phyloP scores from a whole-genome alignment of 1,140 invertebrate genomes.

The Bombus superbus region DNA sequence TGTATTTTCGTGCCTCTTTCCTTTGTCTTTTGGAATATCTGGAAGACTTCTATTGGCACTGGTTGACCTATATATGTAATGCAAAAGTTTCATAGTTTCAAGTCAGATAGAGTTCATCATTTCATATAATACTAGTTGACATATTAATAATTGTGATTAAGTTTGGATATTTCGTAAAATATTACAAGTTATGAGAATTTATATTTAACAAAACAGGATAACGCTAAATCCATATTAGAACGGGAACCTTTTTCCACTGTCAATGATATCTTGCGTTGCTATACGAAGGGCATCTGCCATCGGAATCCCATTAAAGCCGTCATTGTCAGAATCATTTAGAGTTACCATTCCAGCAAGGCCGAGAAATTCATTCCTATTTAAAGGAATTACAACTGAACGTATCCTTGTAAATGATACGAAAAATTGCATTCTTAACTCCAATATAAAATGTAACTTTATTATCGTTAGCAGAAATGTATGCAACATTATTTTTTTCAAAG shows the following conservation, averaged over 20 bases:
- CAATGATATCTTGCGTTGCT: constrained; percentile 74
- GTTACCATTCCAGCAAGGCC: constrained; percentile 81
- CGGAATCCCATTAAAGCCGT: constrained; percentile 76
- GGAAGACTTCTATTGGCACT: constrained; percentile 86
- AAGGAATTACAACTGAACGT: constrained; percentile 51
- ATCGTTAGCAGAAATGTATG: neutral
- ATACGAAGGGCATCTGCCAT: constrained; percentile 72
- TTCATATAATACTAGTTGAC: neutral
- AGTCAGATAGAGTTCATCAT: neutral
- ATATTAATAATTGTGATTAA: neutral
- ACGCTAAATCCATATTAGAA: constrained; percentile 54
- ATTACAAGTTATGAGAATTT: neutral
- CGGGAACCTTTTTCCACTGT: constrained; percentile 80
- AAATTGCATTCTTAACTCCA: neutral
- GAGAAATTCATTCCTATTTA: constrained; percentile 81
- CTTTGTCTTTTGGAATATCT: constrained; percentile 85
- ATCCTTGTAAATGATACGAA: neutral
- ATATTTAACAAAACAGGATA: constrained; percentile 5
- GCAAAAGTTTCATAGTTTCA: constrained; percentile 18
- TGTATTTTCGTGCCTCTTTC: constrained; percentile 69
- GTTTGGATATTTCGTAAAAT: neutral
- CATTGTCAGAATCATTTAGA: constrained; percentile 79
- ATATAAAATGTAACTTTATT: neutral
- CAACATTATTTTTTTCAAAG: neutral
- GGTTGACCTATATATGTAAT: constrained; percentile 73